These are phyloP conservation scores for Drosophila kohkoa DNA, from an alignment of 1,140 invertebrate genomes.

Conservation along the genomic window DNA sequence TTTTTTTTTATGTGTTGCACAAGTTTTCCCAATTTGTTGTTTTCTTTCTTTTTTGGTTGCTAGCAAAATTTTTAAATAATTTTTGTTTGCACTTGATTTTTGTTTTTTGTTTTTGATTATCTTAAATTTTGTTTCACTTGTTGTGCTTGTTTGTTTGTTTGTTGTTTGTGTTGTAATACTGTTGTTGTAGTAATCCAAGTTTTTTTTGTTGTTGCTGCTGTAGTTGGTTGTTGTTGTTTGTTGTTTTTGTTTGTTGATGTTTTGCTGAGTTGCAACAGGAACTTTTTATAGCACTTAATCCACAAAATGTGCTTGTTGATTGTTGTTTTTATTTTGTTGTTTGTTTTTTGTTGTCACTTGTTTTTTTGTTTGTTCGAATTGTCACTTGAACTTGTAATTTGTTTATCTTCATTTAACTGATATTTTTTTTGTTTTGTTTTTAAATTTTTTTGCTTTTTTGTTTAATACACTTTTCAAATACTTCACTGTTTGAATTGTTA, in stretches of 20 bases:
- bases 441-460: not conserved
- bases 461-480: conserved; percentile 35
- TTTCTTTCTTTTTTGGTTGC: conserved; percentile 59
- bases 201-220: conserved; percentile 55
- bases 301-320: conserved; percentile 66
- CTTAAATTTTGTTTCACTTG: conserved; percentile 20
- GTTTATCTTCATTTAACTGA: not conserved
- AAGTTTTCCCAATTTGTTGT: conserved; percentile 40
- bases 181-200: conserved; percentile 74
- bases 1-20: conserved; percentile 31
- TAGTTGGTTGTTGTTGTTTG: conserved; percentile 43
- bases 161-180: conserved; percentile 66
- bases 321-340: conserved; percentile 42
- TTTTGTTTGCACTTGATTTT: conserved; percentile 42
- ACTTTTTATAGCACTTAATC: conserved; percentile 78
- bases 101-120: conserved; percentile 21
- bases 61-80: conserved; percentile 62
- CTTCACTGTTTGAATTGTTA: conserved; percentile 33
- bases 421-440: not conserved
- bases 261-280: conserved; percentile 70
- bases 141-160: conserved; percentile 47
- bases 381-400: conserved; percentile 14
- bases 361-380: conserved; percentile 16
- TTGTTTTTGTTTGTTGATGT: conserved; percentile 50
- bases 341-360: conserved; percentile 26